Conservation (phyloP, 2,797 vertebrate genomes). For the Agapornis canus region DNA sequence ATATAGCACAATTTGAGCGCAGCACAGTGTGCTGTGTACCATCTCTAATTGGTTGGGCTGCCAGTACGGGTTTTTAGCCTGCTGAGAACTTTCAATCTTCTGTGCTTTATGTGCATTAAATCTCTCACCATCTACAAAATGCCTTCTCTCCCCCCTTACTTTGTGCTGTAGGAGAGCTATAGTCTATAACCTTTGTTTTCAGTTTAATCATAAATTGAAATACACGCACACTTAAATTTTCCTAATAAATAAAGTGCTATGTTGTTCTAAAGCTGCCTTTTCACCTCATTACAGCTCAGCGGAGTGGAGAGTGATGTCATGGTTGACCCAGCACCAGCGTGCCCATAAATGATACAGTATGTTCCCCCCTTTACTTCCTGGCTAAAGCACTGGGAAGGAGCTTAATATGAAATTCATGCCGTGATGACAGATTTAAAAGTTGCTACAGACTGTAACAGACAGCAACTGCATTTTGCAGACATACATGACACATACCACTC, state of each 20-base stretch:
- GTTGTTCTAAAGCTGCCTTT: conserved; percentile 79
- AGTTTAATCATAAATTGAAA: conserved; percentile 75
- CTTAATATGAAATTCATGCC: conserved; percentile 84
- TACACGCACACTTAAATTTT: conserved; percentile 70
- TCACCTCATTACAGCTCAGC: conserved; percentile 82
- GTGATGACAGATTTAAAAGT: conserved; percentile 99
- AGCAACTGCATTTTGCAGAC: conserved; percentile 90
- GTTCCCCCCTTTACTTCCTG: conserved; percentile 83
- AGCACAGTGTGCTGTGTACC: not conserved
- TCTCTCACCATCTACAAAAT: conserved; percentile 62
- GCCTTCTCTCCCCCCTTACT: not conserved
- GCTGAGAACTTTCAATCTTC: conserved; percentile 41
- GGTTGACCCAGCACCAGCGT: conserved; percentile 79
- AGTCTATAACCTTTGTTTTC: conserved; percentile 72
- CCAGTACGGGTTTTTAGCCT: conserved; percentile 42
- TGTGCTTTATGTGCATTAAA: conserved; percentile 40
- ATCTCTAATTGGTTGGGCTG: conserved; percentile 17
- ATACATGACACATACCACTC: conserved; percentile 85
- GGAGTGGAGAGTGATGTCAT: conserved; percentile 80
- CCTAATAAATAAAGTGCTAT: conserved; percentile 80
- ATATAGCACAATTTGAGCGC: not conserved
- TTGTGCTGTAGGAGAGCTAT: conserved; percentile 55
- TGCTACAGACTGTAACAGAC: conserved; percentile 93
- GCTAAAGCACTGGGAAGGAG: conserved; percentile 79
- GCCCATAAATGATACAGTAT: conserved; percentile 85